Base-by-base conservation (phyloP, 2,888 invertebrate genomes). In the Drepanosiphum platanoidis region DNA sequence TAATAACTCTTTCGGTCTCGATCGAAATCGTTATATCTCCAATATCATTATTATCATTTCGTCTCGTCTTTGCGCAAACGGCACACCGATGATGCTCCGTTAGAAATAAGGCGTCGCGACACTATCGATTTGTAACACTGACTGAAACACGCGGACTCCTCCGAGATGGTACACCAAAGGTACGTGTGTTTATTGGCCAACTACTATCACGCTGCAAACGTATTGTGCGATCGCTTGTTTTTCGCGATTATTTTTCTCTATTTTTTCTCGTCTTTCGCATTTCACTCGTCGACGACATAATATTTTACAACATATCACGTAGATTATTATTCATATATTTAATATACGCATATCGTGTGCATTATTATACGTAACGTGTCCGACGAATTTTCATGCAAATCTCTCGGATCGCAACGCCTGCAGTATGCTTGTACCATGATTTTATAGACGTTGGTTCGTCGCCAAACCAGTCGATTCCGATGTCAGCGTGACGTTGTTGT, bases 111-210 rank as follows among this genome's bases (percentile, higher is more conserved):
- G 18, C 36, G 61, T 39, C 46, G n/a, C 34, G 27, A 75, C 34
- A 61, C 30, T 18, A 32, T 7, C 30, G 52, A 32, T 15, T 46
- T 46, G 27, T 36, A 36, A 68, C 64, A 68, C 68, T 13, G 68
- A 79, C 79, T 68, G 52, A 58, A 52, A 74, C 52, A 8, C 74
- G 52, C 39, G 72, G 9, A n/a, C n/a, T n/a, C n/a, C n/a, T 34
- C 22, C 70, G 52, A 70, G 80, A 70, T 71, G 81, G 30, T 71
- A 72, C 9, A 81, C 39, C 61, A 30, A 81, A 81, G 81, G 81
- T 81, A 81, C 81, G 71, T 81, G 42, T 42, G 42, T n/a, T 27
- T 70, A n/a, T 61, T 42, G 7, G 4, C 68, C 34, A 58, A 18
- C 18, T 71, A 13, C 71, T 36, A 30, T 71, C 36, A 30, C 3